Percentiles rank a stretch among this genome's conserved stretches.
Evolutionary conservation across 2,797 vertebrate genomes (phyloP).

Genomic region (Percopsis omiscomaycus): DNA sequence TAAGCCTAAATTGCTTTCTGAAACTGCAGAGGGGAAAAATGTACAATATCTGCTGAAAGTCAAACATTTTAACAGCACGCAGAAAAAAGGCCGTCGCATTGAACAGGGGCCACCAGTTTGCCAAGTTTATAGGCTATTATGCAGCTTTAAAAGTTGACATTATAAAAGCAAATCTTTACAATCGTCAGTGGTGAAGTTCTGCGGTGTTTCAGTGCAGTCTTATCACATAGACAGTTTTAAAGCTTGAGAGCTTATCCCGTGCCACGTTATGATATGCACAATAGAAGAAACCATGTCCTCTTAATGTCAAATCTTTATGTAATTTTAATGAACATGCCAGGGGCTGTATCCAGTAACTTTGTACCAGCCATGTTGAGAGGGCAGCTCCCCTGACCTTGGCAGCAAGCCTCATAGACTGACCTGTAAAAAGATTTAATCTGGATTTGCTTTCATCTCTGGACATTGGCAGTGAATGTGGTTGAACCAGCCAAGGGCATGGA

Average conservation of each 20-base stretch:
- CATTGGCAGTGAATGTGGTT: conserved; percentile 21
- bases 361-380: conserved; percentile 39
- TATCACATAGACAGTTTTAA: conserved; percentile 1
- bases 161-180: too few species aligned
- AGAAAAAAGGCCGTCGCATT: too few species aligned
- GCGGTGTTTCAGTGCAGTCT: background rate
- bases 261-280: background rate
- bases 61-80: too few species aligned
- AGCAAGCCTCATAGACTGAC: conserved; percentile 27
- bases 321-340: conserved; percentile 31
- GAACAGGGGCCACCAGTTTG: too few species aligned
- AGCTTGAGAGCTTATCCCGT: conserved; percentile 4
- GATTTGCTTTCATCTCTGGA: conserved; percentile 53
- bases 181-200: background rate
- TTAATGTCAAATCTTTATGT: conserved; percentile 3
- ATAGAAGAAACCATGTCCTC: background rate
- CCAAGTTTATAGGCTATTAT: too few species aligned
- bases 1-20: too few species aligned
- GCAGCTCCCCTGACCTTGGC: conserved; percentile 51
- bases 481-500: conserved; percentile 22
- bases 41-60: too few species aligned
- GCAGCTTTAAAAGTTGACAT: too few species aligned
- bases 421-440: conserved; percentile 16
- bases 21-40: too few species aligned
- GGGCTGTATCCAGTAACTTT: conserved; percentile 9